A percentile compares a stretch with the other conserved stretches of the same genome.
These are phyloP conservation scores for Actinemys pallida DNA, from an alignment of 2,113 vertebrate species.

Conservation along the genomic window DNA sequence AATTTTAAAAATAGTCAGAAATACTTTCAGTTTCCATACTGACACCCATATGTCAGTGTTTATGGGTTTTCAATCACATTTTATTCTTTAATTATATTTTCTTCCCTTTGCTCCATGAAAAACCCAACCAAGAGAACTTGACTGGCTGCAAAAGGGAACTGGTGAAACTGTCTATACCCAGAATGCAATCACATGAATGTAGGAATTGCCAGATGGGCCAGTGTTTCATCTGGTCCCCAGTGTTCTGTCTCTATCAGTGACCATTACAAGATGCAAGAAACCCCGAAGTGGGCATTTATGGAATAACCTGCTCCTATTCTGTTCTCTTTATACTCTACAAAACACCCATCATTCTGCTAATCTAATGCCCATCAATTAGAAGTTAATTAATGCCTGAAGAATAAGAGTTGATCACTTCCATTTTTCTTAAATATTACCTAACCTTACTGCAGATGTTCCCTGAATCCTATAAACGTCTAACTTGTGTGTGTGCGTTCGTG, in stretches of 20 bases:
- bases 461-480: too few relatives aligned
- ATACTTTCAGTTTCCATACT: not conserved
- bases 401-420: not conserved
- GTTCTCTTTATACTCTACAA: not conserved
- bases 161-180: not conserved
- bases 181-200: not conserved
- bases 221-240: not conserved
- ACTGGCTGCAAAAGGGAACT: too few relatives aligned
- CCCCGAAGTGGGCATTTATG: not conserved
- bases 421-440: not conserved
- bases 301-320: not conserved
- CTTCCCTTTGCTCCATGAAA: not conserved
- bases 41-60: not conserved
- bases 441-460: not conserved
- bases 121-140: too few relatives aligned
- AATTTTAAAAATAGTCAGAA: not conserved
- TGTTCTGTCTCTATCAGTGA: not conserved
- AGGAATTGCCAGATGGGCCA: not conserved
- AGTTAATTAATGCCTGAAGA: not conserved
- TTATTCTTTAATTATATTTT: not conserved
- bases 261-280: not conserved
- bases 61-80: not conserved
- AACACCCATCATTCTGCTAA: not conserved
- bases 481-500: not conserved
- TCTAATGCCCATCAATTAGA: not conserved